Base-by-base conservation (phyloP, 1,140 invertebrate species). In the Pseudomyrmex sp. region DNA sequence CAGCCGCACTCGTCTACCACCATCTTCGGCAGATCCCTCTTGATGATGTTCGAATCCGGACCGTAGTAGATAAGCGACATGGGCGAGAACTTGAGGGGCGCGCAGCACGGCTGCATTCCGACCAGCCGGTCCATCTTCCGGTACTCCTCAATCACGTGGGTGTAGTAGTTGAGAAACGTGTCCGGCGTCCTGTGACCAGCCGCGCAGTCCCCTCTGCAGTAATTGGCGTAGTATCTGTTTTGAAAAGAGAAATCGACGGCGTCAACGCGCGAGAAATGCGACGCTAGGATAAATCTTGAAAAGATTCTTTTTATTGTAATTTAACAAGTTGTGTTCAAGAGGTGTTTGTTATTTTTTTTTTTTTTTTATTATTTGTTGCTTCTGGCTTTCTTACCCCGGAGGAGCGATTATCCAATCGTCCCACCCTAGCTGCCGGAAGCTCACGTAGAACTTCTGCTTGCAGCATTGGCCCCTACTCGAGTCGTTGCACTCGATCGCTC, bases 1-100 rank as follows among this genome's bases (percentile, higher is more conserved):
- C 98, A 99, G 73, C 98, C 98, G 94, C 98, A 99, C 95, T 99
- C 97, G 93, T 99, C 98, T 48, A 99, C 98, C 83, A 98, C 97
- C 98, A 99, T 99, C 95, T 98, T 98, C 85, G 98, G 98, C 91
- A 99, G 95, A 94, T 99, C 98, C 87, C 98, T 96, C 93, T 98
- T 98, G 92, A 99, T 98, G 91, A 99, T 98, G 93, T 98, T 98
- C 80, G 96, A 96, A 94, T 98, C 97, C 65, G 97, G 97, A 84
- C 98, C 98, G 94, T 98, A 98, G 94, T 99, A 99, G 89, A 99
- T 98, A 88, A 99, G 95, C 69, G 98, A 98, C 96, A 99, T 97
- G 89, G 97, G 96, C 44, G 97, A 98, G 94, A 99, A 98, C 93
- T 98, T 98, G 59, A 98, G 96, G 12, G 98, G 98, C n/a, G 98